Evolutionary conservation across 1,140 invertebrate genomes (phyloP), one percentile per base, ranked within the genome.

Genomic region (Brachionus rubens): DNA sequence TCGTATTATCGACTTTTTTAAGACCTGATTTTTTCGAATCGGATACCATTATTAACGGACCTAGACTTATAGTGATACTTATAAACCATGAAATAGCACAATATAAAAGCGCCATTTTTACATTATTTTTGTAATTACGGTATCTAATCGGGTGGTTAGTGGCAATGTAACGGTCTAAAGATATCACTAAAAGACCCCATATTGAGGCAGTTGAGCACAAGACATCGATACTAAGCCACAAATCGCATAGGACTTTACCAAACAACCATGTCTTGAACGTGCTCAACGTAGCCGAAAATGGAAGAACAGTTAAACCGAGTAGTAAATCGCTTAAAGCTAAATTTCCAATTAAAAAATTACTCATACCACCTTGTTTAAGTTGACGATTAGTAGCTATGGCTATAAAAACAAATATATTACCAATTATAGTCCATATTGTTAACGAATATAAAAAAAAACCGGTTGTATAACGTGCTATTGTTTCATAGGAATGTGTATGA

Each of bases 191-290:
- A 10, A 86, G 75, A 19, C 83, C 75, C 84, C 84, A 86, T 26
- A 86, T 84, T 19, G 83, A 85, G 3, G 84, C 84, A 7, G 84
- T 85, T 78, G 83, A 85, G 76, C 83, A 83, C n/a, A 86, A 77
- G 3, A 86, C 84, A 78, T 86, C 84, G 0, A 76, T 65, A 7
- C 46, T 33, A 6, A 80, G 47, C 79, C 79, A 80, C 14, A 79
- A 46, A 67, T 79, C 68, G 52, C 79, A 80, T 24, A 78, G 59
- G 3, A 40, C 36, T 26, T 65, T 76, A 19, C 83, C 84, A 77
- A 85, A 84, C n/a, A 83, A 77, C 84, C 84, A 85, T 19, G n/a
- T 7, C 30, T 59, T 52, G 79, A 83, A 82, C 24, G 56, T 59
- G 28, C 40, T 50, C 12, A 62, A 41, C 6, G 70, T 19, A 4